Base-by-base conservation (phyloP, 2,113 vertebrate species). In the Podarcis raffonei region DNA sequence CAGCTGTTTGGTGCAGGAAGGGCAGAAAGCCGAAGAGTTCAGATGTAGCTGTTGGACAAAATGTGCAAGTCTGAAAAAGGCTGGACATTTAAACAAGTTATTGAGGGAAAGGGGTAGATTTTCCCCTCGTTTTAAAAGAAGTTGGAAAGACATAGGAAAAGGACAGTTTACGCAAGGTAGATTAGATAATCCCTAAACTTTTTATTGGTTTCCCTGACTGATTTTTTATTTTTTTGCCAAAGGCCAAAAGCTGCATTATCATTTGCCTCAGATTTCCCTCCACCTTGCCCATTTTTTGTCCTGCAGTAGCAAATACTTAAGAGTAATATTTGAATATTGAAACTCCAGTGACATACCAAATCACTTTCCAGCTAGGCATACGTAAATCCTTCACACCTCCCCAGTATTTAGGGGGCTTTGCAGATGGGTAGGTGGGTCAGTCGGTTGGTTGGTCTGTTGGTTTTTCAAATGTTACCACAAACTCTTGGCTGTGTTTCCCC, bases 261-360 rank as follows among this genome's bases (percentile, higher is more conserved):
- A 89, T 86, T 91, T 90, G 95, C 92, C 92, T 83, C 85, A 80
- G 48, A 94, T 94, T 92, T 94, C 95, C 92, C 92, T 75, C 32
- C 13, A 3, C 39, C 39, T 74, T 53, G 5, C 32, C 27, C 32
- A 87, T 74, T 59, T 53, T 59, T 77, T 92, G 88, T 93, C 89
- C 90, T 94, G 76, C 94, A 93, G 90, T 94, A 87, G 80, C 89
- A 75, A 92, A 85, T 90, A 81, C 93, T 57, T 71, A 27, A 32
- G 2, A 37, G 15, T 39, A 32, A 15, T 35, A 59, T 72, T 42
- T 87, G 85, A 74, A 32, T 95, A 90, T 86, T 85, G 69, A 87
- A 78, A 90, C 88, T 69, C 92, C 90, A 88, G 93, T 92, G 91
- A 87, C 90, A 93, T 89, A 71, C 87, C 92, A 66, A 87, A 83